These are phyloP conservation scores for Folsomia candida DNA, from an alignment of 2,888 invertebrate genomes.

Conservation along the genomic window DNA sequence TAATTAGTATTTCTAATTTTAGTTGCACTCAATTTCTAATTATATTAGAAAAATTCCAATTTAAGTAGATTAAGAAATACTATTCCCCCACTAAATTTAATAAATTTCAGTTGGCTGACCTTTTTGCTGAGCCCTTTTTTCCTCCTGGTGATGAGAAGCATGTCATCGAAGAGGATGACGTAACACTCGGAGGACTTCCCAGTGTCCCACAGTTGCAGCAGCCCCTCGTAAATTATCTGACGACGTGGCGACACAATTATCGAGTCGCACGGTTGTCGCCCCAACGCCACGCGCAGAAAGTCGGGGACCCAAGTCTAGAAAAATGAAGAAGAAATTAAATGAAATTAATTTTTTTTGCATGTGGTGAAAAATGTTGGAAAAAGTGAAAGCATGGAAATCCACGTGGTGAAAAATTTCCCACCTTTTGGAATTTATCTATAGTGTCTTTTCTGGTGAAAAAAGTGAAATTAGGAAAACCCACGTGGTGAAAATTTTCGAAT, in stretches of 20 bases:
- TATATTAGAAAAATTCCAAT: no score
- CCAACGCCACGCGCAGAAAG: conserved; percentile 60
- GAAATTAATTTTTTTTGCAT: no score
- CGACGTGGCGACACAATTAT: conserved; percentile 59
- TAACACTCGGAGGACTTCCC: conserved; percentile 62
- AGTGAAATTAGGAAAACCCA: no score
- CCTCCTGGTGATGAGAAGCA: conserved; percentile 61
- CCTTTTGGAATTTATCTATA: no score
- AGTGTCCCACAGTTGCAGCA: conserved; percentile 58
- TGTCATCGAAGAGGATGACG: conserved; percentile 64
- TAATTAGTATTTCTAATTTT: no score
- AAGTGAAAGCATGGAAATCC: no score
- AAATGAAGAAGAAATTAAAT: background rate
- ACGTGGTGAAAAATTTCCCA: no score
- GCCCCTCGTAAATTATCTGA: conserved; percentile 56
- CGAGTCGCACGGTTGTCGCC: conserved; percentile 63
- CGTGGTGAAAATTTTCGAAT: no score
- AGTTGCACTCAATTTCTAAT: no score
- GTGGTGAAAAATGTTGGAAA: no score
- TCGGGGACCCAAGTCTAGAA: conserved; percentile 53
- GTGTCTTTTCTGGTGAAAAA: no score
- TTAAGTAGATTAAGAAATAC: background rate
- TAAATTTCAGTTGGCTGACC: conserved; percentile 24
- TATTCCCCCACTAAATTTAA: background rate
- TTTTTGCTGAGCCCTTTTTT: conserved; percentile 59